Conservation (phyloP, 2,888 invertebrate genomes). For the Netelia melanura region DNA sequence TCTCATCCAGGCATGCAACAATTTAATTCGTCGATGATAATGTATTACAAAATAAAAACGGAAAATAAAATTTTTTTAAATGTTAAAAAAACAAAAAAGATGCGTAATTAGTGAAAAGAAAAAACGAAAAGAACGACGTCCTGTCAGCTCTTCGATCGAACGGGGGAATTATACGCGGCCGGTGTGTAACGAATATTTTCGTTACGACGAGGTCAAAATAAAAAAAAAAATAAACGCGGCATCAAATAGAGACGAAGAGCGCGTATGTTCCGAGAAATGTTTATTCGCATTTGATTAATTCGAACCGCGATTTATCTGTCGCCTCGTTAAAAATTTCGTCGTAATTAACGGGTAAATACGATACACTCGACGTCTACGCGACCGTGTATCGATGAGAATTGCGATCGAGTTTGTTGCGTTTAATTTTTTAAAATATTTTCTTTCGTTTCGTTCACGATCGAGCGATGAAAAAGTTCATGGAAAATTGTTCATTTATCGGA, state of each 20-base stretch:
- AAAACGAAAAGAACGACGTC: background rate
- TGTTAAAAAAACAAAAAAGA: background rate
- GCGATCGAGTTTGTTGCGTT: too few species aligned
- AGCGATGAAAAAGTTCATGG: too few species aligned
- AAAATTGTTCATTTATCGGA: too few species aligned
- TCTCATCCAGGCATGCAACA: conserved; percentile 27
- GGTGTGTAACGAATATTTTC: conserved; percentile 23
- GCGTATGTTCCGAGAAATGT: conserved; percentile 25
- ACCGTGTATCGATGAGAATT: too few species aligned
- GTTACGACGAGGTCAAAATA: background rate
- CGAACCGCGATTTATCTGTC: conserved; percentile 7
- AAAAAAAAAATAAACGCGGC: background rate
- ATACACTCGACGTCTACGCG: background rate
- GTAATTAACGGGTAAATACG: conserved; percentile 12
- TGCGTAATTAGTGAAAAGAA: background rate
- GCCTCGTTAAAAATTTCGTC: conserved; percentile 39
- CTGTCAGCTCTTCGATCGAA: conserved; percentile 34
- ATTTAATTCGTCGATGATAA: conserved; percentile 48
- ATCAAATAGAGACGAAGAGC: conserved; percentile 9
- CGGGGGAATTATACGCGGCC: conserved; percentile 32
- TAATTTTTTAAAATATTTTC: too few species aligned
- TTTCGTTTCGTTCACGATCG: too few species aligned
- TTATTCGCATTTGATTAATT: conserved; percentile 59
- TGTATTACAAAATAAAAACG: conserved; percentile 24
- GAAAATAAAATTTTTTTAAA: background rate